Base-by-base conservation (phyloP, 2,113 vertebrate genomes). In the Pollachius pollachius region DNA sequence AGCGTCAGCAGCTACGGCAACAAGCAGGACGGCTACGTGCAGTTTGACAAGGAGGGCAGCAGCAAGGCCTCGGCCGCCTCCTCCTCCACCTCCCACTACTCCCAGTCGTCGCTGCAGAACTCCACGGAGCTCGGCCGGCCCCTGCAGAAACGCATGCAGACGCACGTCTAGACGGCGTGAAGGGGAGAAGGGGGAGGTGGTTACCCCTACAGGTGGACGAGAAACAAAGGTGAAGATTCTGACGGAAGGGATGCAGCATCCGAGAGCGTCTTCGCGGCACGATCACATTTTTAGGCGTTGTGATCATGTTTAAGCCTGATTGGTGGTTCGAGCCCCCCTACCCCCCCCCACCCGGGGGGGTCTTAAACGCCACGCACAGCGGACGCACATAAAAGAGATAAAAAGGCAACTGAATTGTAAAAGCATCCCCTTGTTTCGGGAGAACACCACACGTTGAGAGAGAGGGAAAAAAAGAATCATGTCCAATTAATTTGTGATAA, bases 71-170 rank as follows among this genome's bases (percentile, higher is more conserved):
- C 95, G 52, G 62, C 70, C 0, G 62, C 70, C 0, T 94, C 95
- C 56, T 89, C 94, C 48, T 95, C 94, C 23, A 2, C 23, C 0
- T 96, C 95, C 65, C 95, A 96, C 71, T 94, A 95, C 23, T 96
- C 95, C 15, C 95, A 96, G 65, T 96, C 94, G 15, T 96, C 95
- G 0, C 95, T 94, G 65, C 95, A 96, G 85, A 96, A 95, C 89
- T 95, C 94, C 89, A 95, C 94, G 0, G 95, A 96, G 87, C 94
- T 95, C 81, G 94, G 92, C 34, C 88, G 94, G 65, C 95, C 95
- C 52, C 93, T 95, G 84, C 95, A 96, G 91, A 95, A 95, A 90
- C 79, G 95, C 88, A 96, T 96, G 95, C 95, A 96, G 94, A 96
- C 95, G 68, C 95, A 96, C 7, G 95, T 96, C 89, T 96, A 92